Evolutionary conservation across 2,797 vertebrate genomes (phyloP).

Genomic region (Corythornis leucogaster): DNA sequence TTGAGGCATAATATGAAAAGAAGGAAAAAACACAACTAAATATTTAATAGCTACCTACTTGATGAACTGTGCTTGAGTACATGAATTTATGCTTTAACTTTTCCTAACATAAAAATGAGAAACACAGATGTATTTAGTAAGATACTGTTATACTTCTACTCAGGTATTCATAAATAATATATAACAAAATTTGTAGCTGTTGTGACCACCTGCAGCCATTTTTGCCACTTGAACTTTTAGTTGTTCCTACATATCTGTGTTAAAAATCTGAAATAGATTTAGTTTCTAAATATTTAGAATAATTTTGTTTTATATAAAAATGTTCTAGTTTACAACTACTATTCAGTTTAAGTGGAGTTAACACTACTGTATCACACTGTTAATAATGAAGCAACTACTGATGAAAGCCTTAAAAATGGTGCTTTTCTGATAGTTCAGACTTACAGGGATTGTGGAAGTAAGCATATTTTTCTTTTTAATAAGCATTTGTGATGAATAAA

Average conservation of each 20-base stretch:
- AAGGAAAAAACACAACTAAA: neutral
- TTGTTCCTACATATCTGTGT: neutral
- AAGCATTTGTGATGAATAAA: slow-evolving; percentile 52
- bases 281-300: neutral
- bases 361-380: neutral
- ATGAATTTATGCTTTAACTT: neutral
- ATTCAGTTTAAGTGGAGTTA: neutral
- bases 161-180: neutral
- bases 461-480: slow-evolving; percentile 41
- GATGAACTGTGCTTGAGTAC: neutral
- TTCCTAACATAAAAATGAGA: neutral
- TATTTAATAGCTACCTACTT: neutral
- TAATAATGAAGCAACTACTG: neutral
- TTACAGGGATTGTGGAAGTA: neutral
- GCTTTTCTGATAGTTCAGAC: neutral
- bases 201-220: neutral
- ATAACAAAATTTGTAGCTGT: neutral
- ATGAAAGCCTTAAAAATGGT: neutral
- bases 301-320: neutral
- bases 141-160: neutral
- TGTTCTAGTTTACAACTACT: neutral
- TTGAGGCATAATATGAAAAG: neutral
- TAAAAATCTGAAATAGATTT: neutral
- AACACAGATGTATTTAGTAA: neutral
- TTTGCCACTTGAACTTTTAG: neutral